A percentile compares a stretch with the other conserved stretches of the same genome.
These are phyloP conservation scores for Xylota sylvarum DNA, from an alignment of 2,888 invertebrate species.

Conservation along the genomic window DNA sequence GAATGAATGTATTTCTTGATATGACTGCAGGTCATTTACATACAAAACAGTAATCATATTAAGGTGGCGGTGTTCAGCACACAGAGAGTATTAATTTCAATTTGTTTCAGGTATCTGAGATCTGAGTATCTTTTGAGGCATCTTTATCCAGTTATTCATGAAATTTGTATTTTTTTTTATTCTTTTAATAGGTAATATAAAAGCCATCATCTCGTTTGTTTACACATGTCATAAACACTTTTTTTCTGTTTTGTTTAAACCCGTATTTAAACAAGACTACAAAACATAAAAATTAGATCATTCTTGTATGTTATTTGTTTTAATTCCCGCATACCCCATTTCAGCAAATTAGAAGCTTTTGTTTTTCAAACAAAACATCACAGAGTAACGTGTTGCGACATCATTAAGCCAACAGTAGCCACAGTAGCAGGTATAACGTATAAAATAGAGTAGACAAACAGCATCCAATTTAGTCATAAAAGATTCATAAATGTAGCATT, in stretches of 20 bases:
- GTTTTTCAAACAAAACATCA: slow-evolving; percentile 10
- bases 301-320: slow-evolving; percentile 7
- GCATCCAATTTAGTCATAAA: slow-evolving; percentile 57
- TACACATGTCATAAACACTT: slow-evolving; percentile 26
- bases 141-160: not conserved
- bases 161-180: not conserved
- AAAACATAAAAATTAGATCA: slow-evolving; percentile 6
- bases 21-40: slow-evolving; percentile 42
- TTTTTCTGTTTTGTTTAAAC: not conserved
- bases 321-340: slow-evolving; percentile 5
- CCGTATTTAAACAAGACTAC: slow-evolving; percentile 6
- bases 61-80: not conserved
- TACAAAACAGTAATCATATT: slow-evolving; percentile 19
- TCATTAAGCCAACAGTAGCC: slow-evolving; percentile 38
- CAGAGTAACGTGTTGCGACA: slow-evolving; percentile 32
- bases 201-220: slow-evolving; percentile 14
- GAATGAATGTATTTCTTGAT: not conserved
- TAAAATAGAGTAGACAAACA: slow-evolving; percentile 27
- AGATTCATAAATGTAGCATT: slow-evolving; percentile 59
- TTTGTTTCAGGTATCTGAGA: slow-evolving; percentile 5
- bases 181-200: slow-evolving; percentile 4
- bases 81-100: slow-evolving; percentile 17
- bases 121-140: not conserved
- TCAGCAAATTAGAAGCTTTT: slow-evolving; percentile 20
- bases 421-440: slow-evolving; percentile 42